Evolutionary conservation across 2,888 invertebrate species (phyloP), one percentile per base, ranked within the genome.

Genomic region (Galeopsomyia nigrocyanea): DNA sequence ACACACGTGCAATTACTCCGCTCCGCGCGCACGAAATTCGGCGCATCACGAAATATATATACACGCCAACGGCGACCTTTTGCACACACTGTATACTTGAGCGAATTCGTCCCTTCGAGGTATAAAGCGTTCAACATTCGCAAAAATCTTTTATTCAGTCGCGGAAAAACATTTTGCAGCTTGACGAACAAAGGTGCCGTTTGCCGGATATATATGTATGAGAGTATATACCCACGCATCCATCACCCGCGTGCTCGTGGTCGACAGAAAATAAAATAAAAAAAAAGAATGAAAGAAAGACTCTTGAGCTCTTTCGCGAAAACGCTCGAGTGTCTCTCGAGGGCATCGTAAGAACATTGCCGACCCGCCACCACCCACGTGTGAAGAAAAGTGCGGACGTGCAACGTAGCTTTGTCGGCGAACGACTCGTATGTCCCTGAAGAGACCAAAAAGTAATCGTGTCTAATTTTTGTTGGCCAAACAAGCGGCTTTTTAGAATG

Each of bases 331-430:
- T n/a, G 31, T 51, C 50, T 81, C 83, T 82, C 79, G 80, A 81
- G 82, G 80, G 82, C 79, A 78, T 82, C 83, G 82, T 83, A 84
- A 84, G 39, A 84, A 80, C 80, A 80, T 77, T 5, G 82, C 82
- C 82, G 84, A 81, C 80, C 39, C 81, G 81, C 82, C 81, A 83
- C 84, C 84, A 83, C 84, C 84, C 84, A 84, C 84, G 83, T 82
- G 81, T 39, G 39, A 39, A 39, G 39, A 39, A 10, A 39, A 39
- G 39, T 6, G 14, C 47, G 31, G 19, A 46, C 64, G 55, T 16
- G 14, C n/a, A n/a, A n/a, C 55, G 14, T 55, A 51, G 16, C 46
- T 14, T 49, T 39, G 16, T 17, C 46, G 64, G 50, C 19, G 19
- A 26, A 57, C 49, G 22, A 22, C 47, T 67, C 5, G 1, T 39